These are phyloP conservation scores for Drosophila melanogaster DNA, from an alignment of 1,140 invertebrate genomes.

Conservation along the genomic window DNA sequence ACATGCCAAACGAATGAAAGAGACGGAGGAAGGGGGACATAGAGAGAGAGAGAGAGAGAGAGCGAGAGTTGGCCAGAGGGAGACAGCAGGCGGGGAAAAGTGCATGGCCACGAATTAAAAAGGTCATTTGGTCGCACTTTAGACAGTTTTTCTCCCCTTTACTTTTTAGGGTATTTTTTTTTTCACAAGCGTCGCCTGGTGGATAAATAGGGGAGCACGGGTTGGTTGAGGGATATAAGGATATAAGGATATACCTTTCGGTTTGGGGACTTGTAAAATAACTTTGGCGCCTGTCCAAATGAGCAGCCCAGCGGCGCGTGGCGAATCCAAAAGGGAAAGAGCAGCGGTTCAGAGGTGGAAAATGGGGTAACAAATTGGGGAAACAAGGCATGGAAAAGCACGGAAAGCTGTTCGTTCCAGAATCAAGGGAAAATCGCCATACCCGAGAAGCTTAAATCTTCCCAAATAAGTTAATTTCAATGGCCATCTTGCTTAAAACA, in stretches of 20 bases:
- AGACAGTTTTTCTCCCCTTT: slow-evolving; percentile 34
- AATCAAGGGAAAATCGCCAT: background rate
- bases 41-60: slow-evolving; percentile 1
- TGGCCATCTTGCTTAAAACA: background rate
- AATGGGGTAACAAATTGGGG: background rate
- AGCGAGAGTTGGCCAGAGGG: background rate
- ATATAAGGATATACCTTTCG: slow-evolving; percentile 2
- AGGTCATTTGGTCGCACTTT: slow-evolving; percentile 80
- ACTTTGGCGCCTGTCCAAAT: slow-evolving; percentile 71
- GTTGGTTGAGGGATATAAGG: background rate
- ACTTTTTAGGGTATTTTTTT: slow-evolving; percentile 9
- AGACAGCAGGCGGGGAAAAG: slow-evolving; percentile 40
- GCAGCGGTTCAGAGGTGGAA: background rate
- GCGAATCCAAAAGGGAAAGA: slow-evolving; percentile 40
- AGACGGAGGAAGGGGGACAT: background rate
- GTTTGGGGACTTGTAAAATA: slow-evolving; percentile 49
- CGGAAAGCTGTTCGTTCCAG: background rate
- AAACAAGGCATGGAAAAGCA: background rate
- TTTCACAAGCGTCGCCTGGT: background rate
- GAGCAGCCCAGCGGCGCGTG: slow-evolving; percentile 72
- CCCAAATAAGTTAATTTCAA: slow-evolving; percentile 10
- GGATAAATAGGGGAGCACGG: background rate
- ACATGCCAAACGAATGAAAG: slow-evolving; percentile 26
- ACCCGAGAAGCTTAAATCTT: background rate
- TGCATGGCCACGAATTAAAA: slow-evolving; percentile 82